Base-by-base conservation (phyloP, 2,888 invertebrate genomes). In the Heliconius hortense region DNA sequence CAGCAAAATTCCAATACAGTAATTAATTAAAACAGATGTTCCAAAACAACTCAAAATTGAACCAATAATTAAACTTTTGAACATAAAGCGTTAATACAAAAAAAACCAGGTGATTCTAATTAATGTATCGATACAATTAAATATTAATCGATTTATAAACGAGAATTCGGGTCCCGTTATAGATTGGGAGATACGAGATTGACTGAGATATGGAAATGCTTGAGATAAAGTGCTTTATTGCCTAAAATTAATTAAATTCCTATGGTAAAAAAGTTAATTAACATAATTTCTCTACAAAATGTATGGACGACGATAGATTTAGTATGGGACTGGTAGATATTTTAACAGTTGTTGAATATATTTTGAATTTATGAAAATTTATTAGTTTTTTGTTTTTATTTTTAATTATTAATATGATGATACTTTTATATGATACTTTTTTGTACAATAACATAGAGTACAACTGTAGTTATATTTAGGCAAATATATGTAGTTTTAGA, bases 161-260 rank as follows among this genome's bases (percentile, higher is more conserved):
- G 69, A 69, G 69, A 69, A 69, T 69, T 56, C 69, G 56, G 56
- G 69, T 35, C 31, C 69, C 69, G 69, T 69, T 56, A 69, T 31
- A 56, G 69, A 56, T 69, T 56, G 13, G 15, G 56, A 69, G 56
- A 69, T 56, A 69, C 31, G 35, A 74, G 48, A 74, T 74, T 63
- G 67, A 35, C 26, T 74, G 60, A 69, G 74, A 74, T 74, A 74
- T 74, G 69, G 62, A 77, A 77, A 77, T 77, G 71, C 60, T 66
- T 62, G 59, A 77, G 73, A 78, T 78, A 77, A 72, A 77, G 75
- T 77, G 63, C 72, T 48, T 78, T 66, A 73, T 66, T 78, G 75
- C 73, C 69, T 74, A 56, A 75, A 77, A 78, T 78, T 78, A 78
- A 77, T 78, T 78, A 39, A 43, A 66, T 66, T 66, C 66, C 24